Percentiles rank a stretch among this genome's conserved stretches.
Evolutionary conservation across 2,888 invertebrate genomes (phyloP).

Genomic region (Cheilosia vernalis): DNA sequence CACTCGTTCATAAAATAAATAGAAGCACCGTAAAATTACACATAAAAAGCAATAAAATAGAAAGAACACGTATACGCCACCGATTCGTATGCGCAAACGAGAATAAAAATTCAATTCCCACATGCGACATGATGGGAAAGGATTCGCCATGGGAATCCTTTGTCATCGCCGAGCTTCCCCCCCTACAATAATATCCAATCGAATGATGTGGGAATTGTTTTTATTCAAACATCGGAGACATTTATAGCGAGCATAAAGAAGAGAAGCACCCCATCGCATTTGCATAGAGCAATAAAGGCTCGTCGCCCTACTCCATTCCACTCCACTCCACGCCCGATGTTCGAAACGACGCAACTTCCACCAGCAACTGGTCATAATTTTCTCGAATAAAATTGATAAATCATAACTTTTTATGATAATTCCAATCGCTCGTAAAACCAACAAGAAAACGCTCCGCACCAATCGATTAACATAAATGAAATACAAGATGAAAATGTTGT

Average conservation of each 20-base stretch:
- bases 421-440: slow-evolving; percentile 34
- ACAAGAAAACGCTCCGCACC: slow-evolving; percentile 17
- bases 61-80: slow-evolving; percentile 30
- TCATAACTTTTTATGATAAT: slow-evolving; percentile 75
- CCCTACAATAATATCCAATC: slow-evolving; percentile 78
- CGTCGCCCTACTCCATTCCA: background rate
- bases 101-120: slow-evolving; percentile 83
- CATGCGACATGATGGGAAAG: slow-evolving; percentile 52
- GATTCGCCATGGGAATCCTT: slow-evolving; percentile 46
- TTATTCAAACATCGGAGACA: slow-evolving; percentile 74
- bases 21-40: slow-evolving; percentile 65
- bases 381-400: slow-evolving; percentile 75
- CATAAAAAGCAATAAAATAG: slow-evolving; percentile 68
- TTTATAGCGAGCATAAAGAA: slow-evolving; percentile 67
- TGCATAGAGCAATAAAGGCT: slow-evolving; percentile 70
- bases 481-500: slow-evolving; percentile 39
- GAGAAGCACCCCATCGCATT: slow-evolving; percentile 53
- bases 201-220: slow-evolving; percentile 82
- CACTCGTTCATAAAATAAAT: slow-evolving; percentile 62
- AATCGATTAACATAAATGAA: slow-evolving; percentile 63
- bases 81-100: slow-evolving; percentile 27
- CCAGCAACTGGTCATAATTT: slow-evolving; percentile 73
- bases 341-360: background rate
- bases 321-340: background rate
- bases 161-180: slow-evolving; percentile 26